phyloP scores from a whole-genome alignment of 2,888 invertebrate species.

The Drepanosiphum platanoidis region DNA sequence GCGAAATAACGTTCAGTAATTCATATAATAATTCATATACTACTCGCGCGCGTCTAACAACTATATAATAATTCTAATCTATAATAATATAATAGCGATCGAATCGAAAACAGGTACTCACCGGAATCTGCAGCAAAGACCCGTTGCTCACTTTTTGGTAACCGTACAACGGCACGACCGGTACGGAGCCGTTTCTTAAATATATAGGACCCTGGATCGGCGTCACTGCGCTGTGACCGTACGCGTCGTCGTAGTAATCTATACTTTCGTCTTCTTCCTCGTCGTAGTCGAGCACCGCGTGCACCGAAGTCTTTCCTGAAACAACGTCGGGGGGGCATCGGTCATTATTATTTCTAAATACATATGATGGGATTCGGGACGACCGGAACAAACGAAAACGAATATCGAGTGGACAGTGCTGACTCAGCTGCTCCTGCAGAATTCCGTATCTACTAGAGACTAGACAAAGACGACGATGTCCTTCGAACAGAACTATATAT shows the following conservation, averaged over 20 bases:
- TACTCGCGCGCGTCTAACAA: no score
- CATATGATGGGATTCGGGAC: no score
- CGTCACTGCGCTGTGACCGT: conserved; percentile 70
- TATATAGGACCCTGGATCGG: conserved; percentile 90
- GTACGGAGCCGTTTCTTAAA: conserved; percentile 81
- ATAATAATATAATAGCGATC: background rate
- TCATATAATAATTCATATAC: no score
- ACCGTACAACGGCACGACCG: conserved; percentile 86
- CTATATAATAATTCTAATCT: background rate
- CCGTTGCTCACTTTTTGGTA: conserved; percentile 84
- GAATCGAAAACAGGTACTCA: conserved; percentile 70
- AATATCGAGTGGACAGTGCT: no score
- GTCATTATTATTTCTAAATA: no score
- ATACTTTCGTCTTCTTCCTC: conserved; percentile 70
- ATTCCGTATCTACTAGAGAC: no score
- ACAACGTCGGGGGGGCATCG: no score
- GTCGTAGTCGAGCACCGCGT: conserved; percentile 79
- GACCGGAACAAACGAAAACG: no score
- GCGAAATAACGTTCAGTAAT: no score
- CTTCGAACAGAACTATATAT: no score
- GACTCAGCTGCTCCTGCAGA: no score
- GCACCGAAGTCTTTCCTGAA: conserved; percentile 73
- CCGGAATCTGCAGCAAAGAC: conserved; percentile 88
- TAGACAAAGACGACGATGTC: no score
- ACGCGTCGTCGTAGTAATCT: conserved; percentile 57